A percentile compares a stretch with the other conserved stretches of the same genome.
These are phyloP conservation scores for Chionis minor DNA, from an alignment of 2,113 vertebrate species.

Conservation along the genomic window DNA sequence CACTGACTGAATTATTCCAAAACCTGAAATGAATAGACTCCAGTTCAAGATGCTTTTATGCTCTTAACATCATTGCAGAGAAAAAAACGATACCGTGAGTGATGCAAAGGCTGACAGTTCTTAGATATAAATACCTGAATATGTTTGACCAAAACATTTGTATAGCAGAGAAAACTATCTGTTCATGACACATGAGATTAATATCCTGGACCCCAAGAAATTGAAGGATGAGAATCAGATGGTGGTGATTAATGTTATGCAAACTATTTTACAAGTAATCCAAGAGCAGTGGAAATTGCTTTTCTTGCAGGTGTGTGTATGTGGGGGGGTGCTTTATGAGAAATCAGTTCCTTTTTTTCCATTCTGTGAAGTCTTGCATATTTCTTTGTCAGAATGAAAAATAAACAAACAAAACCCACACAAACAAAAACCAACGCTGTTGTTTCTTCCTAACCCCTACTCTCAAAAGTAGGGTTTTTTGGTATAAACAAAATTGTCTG, in stretches of 20 bases:
- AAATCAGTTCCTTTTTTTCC: background rate
- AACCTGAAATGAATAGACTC: background rate
- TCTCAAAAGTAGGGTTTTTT: background rate
- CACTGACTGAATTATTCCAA: background rate
- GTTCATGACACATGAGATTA: background rate
- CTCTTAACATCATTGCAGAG: background rate
- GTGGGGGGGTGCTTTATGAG: background rate
- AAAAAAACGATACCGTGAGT: background rate
- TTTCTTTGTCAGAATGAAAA: background rate
- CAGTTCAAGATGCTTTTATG: background rate
- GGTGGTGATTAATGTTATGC: background rate
- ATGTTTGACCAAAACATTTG: background rate
- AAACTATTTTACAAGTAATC: background rate
- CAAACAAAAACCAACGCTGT: background rate
- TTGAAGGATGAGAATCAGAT: background rate
- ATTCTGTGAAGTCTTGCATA: background rate
- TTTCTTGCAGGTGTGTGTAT: background rate
- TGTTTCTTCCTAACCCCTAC: fast-evolving
- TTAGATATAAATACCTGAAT: background rate
- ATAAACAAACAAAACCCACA: background rate
- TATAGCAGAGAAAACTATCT: background rate
- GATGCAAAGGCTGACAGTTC: background rate
- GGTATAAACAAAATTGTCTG: background rate
- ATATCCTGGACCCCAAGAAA: background rate
- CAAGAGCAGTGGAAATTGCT: background rate